Conservation (phyloP, 1,140 invertebrate species). For the Bombus pascuorum region DNA sequence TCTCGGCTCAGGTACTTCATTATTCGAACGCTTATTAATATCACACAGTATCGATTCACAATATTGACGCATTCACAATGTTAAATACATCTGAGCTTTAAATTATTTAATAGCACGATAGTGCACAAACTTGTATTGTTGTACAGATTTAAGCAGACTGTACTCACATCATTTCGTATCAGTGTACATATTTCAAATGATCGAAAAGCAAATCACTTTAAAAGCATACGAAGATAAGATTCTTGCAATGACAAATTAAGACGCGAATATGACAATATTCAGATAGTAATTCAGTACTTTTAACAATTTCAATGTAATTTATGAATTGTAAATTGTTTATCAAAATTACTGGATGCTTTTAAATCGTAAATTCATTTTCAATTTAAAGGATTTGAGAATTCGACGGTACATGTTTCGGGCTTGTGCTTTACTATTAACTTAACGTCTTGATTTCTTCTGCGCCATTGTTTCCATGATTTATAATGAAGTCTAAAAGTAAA, state of each 20-base stretch:
- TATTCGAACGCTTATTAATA: neutral
- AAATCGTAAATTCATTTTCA: neutral
- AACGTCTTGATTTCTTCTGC: slow-evolving; percentile 72
- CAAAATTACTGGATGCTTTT: neutral
- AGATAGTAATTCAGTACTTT: neutral
- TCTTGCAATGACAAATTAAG: neutral
- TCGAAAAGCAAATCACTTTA: neutral
- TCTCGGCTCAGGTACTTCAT: slow-evolving; percentile 1
- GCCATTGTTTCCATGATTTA: slow-evolving; percentile 73
- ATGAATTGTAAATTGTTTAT: neutral
- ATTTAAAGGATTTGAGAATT: neutral
- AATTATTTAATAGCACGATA: neutral
- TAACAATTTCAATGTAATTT: neutral
- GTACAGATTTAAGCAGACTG: neutral
- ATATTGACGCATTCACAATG: neutral
- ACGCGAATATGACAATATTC: neutral
- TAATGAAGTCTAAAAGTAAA: slow-evolving; percentile 70
- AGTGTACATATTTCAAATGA: neutral
- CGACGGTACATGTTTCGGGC: neutral
- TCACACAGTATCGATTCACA: neutral
- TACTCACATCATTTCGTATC: neutral
- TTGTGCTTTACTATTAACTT: slow-evolving; percentile 67
- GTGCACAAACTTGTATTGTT: too few species aligned
- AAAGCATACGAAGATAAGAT: neutral
- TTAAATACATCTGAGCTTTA: neutral